A percentile compares a stretch with the other conserved stretches of the same genome.
These are phyloP conservation scores for Salvelinus namaycush DNA, from an alignment of 2,113 vertebrate genomes.

Conservation along the genomic window DNA sequence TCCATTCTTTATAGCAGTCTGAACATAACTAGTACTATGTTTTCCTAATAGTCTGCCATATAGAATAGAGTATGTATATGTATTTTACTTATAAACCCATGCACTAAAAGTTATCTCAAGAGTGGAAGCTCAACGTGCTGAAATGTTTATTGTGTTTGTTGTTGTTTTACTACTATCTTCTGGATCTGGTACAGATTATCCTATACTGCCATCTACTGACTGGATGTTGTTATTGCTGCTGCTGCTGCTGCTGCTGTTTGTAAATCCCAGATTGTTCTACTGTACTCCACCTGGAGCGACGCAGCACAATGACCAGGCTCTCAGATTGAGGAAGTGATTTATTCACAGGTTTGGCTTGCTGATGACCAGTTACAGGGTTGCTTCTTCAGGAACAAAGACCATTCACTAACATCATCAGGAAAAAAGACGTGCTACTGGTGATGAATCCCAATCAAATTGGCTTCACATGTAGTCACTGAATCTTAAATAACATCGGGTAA, in stretches of 20 bases:
- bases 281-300: not conserved
- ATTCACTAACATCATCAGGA: constrained; percentile 37
- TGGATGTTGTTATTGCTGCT: not conserved
- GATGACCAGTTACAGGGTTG: constrained; percentile 74
- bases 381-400: constrained; percentile 64
- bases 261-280: not conserved
- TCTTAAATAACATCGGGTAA: constrained; percentile 38
- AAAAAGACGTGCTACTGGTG: no score
- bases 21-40: no score
- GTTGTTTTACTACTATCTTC: not conserved
- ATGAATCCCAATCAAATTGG: constrained; percentile 23
- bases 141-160: not conserved
- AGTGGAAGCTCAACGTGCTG: no score
- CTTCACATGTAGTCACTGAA: constrained; percentile 27
- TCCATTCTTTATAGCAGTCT: not conserved
- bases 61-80: no score
- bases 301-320: constrained; percentile 4
- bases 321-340: constrained; percentile 75
- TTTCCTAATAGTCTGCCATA: no score
- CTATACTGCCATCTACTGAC: constrained; percentile 58
- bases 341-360: constrained; percentile 81
- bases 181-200: constrained; percentile 14
- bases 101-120: no score
- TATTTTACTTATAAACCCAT: no score
- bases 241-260: not conserved